Evolutionary conservation across 2,797 vertebrate genomes (phyloP), one percentile per base, ranked within the genome.

Genomic region (Acanthiza pusilla): DNA sequence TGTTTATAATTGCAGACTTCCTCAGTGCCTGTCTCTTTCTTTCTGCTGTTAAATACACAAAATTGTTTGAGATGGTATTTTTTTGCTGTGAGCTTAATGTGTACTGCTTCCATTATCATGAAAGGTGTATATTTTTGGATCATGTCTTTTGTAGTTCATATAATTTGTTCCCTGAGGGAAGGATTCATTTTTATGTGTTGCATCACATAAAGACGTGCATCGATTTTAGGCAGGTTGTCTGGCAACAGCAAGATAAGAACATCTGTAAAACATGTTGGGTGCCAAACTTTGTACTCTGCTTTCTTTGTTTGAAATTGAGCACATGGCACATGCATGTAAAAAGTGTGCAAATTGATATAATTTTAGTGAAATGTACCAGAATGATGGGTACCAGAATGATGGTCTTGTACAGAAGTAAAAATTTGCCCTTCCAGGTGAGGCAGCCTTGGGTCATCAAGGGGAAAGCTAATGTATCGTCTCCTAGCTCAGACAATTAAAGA

Each of bases 51-150:
- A 78, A 91, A 84, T 55, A 88, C 29, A 26, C 47, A 7, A 72
- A 80, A 85, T 83, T 42, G 25, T 85, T 94, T 66, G 65, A 81
- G 68, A 68, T 0, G 3, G 30, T 47, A 25, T 93, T 95, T 95
- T 95, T 91, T 74, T 0, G 0, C 61, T 85, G 42, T 80, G 78
- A 95, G 36, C 36, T 80, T 88, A 92, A 70, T 72, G 51, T 47
- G 25, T 77, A 36, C 40, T 45, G 47, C 79, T 80, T 91, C 85
- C 60, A 27, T 93, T 89, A 68, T 61, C 62, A 83, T 70, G 47
- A 92, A 84, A 58, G 43, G 51, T 83, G 47, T 47, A 7, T 83
- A 82, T 87, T 96, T 96, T 93, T 92, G 54, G 73, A 75, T 94
- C 36, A 4, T 34, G 8, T 81, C 78, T 87, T 93, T 84, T 81